Evolutionary conservation across 1,140 invertebrate species (phyloP).

Genomic region (Telenomus remus): DNA sequence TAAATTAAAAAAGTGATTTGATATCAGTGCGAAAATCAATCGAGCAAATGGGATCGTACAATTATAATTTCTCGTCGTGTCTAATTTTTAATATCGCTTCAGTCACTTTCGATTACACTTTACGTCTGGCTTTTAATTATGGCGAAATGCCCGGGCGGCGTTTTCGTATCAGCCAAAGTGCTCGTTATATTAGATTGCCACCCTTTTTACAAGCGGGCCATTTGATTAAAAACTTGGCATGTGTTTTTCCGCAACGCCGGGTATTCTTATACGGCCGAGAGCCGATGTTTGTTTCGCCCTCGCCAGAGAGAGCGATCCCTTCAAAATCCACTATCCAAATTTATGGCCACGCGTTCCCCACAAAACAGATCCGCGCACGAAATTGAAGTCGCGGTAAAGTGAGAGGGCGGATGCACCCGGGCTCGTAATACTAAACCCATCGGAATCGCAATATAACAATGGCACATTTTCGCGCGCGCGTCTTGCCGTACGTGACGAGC

Average conservation of each 20-base stretch:
- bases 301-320: constrained; percentile 34
- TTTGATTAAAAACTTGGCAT: constrained; percentile 53
- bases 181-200: constrained; percentile 47
- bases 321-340: constrained; percentile 59
- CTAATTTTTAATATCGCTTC: constrained; percentile 34
- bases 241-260: constrained; percentile 33
- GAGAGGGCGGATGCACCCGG: constrained; percentile 16
- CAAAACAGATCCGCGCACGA: constrained; percentile 62
- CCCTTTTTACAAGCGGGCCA: constrained; percentile 36
- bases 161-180: constrained; percentile 43
- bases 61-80: no score
- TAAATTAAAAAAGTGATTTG: no score
- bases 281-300: constrained; percentile 46
- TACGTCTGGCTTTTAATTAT: constrained; percentile 40
- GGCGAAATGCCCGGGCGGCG: constrained; percentile 29
- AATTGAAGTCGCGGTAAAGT: constrained; percentile 60
- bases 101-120: constrained; percentile 43
- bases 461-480: constrained; percentile 47
- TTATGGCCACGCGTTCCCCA: constrained; percentile 55
- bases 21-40: no score
- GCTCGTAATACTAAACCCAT: constrained; percentile 61
- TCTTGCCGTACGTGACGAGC: constrained; percentile 38
- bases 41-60: no score
- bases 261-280: constrained; percentile 36
- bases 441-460: constrained; percentile 63